These are phyloP conservation scores for Alviniconcha marisindica DNA, from an alignment of 1,140 invertebrate genomes.

Conservation along the genomic window DNA sequence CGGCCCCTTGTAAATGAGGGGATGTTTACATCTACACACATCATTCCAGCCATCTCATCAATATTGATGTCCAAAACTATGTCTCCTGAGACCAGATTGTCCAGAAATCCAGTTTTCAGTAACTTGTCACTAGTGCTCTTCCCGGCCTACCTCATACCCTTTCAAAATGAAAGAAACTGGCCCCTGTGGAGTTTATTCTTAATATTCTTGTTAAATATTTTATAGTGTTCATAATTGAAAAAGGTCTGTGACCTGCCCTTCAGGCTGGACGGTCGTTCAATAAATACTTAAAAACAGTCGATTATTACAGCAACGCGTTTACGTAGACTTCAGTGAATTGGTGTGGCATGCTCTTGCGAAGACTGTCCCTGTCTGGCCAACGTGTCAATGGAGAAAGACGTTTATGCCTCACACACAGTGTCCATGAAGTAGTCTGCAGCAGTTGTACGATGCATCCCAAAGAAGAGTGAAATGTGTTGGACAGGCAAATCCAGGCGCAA, in stretches of 20 bases:
- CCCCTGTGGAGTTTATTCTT: conserved; percentile 52
- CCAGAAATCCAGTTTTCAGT: conserved; percentile 44
- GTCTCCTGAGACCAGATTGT: conserved; percentile 30
- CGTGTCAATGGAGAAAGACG: conserved; percentile 41
- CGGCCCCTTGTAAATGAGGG: conserved; percentile 51
- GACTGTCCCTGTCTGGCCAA: conserved; percentile 47
- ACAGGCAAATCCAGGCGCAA: conserved; percentile 22
- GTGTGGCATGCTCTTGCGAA: conserved; percentile 43
- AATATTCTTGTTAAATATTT: conserved; percentile 50
- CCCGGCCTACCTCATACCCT: conserved; percentile 49
- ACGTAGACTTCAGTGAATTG: conserved; percentile 46
- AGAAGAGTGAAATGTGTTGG: conserved; percentile 27
- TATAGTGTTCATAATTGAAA: conserved; percentile 45
- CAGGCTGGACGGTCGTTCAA: conserved; percentile 46
- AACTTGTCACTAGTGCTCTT: conserved; percentile 47
- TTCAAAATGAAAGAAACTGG: conserved; percentile 46
- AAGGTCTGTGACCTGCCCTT: conserved; percentile 45
- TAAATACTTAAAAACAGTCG: conserved; percentile 61
- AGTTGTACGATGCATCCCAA: conserved; percentile 34
- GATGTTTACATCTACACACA: conserved; percentile 45
- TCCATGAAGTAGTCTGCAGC: conserved; percentile 37
- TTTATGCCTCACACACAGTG: conserved; percentile 39
- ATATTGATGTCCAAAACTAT: conserved; percentile 48
- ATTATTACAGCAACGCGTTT: conserved; percentile 48
- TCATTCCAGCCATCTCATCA: conserved; percentile 33